Evolutionary conservation across 2,888 invertebrate species (phyloP).

Genomic region (Cataglyphis livida): DNA sequence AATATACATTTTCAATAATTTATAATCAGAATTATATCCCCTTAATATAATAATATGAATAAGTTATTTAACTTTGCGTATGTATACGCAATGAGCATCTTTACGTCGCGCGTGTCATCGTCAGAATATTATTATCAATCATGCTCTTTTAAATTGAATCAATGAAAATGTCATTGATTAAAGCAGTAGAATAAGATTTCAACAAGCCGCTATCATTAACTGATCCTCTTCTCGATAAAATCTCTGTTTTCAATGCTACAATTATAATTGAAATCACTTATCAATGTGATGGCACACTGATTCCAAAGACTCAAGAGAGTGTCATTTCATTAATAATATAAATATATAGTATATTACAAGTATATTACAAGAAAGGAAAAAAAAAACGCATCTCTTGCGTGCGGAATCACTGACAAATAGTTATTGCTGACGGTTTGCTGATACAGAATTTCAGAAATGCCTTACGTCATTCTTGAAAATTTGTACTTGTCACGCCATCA

Average conservation of each 20-base stretch:
- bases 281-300: not conserved
- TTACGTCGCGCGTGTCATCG: not conserved
- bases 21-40: not conserved
- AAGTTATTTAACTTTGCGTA: not conserved
- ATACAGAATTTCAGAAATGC: slow-evolving; percentile 35
- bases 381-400: not conserved
- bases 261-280: not conserved
- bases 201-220: not conserved
- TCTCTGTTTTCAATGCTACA: not conserved
- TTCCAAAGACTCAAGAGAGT: no score
- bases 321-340: not conserved
- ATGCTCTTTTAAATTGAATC: not conserved
- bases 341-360: not conserved
- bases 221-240: not conserved
- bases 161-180: not conserved
- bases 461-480: slow-evolving; percentile 31
- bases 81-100: not conserved
- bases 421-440: not conserved
- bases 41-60: not conserved
- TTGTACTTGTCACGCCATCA: not conserved
- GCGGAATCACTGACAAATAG: slow-evolving; percentile 12
- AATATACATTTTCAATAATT: not conserved
- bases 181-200: not conserved
- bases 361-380: not conserved
- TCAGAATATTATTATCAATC: not conserved